These are phyloP conservation scores for Anastrepha ludens DNA, from an alignment of 1,140 invertebrate genomes.

Conservation along the genomic window DNA sequence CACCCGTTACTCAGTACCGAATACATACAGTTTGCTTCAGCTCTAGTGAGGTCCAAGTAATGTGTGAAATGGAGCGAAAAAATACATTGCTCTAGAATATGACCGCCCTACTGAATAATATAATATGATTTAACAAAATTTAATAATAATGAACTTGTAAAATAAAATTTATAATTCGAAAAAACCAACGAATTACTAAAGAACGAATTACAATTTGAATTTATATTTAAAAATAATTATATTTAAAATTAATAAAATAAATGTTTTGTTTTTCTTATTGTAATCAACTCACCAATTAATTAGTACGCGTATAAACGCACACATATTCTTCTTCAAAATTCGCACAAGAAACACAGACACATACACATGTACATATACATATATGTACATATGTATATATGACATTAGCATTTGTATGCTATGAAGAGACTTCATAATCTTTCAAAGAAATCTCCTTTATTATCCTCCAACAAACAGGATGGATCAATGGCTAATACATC, in stretches of 20 bases:
- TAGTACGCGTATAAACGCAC: not conserved
- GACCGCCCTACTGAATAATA: too few species aligned
- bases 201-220: too few species aligned
- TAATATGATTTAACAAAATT: too few species aligned
- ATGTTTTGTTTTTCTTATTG: too few species aligned
- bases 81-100: not conserved
- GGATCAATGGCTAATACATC: constrained; percentile 91
- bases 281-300: not conserved
- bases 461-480: constrained; percentile 78
- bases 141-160: not conserved
- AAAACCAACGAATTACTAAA: too few species aligned
- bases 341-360: constrained; percentile 55
- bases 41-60: too few species aligned
- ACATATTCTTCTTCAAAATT: constrained; percentile 52
- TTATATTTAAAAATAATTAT: too few species aligned
- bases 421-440: constrained; percentile 66
- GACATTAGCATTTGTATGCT: constrained; percentile 18
- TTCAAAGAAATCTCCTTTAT: constrained; percentile 74
- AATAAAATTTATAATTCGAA: not conserved
- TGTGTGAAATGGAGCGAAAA: not conserved
- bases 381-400: constrained; percentile 1
- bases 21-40: too few species aligned
- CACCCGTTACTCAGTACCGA: too few species aligned
- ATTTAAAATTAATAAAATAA: too few species aligned
- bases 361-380: not conserved